Percentiles rank a stretch among this genome's conserved stretches.
Conservation (phyloP, 1,140 invertebrate genomes). For the Centruroides sculpturatus region DNA sequence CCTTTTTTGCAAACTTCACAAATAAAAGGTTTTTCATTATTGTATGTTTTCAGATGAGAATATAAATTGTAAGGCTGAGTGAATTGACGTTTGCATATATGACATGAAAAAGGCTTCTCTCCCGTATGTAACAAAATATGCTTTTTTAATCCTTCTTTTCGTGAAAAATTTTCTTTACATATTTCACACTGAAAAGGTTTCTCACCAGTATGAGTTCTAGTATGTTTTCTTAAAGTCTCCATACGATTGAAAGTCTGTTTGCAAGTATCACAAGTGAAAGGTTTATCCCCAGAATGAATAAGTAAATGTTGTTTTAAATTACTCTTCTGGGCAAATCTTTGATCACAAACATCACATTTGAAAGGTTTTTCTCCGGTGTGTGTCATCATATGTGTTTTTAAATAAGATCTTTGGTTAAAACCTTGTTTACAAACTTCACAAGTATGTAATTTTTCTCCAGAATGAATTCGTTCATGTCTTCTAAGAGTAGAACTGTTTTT, state of each 20-base stretch:
- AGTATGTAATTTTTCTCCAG: conserved; percentile 23
- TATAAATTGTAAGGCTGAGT: conserved; percentile 37
- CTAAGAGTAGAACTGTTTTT: conserved; percentile 37
- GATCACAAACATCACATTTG: conserved; percentile 15
- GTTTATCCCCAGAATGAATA: conserved; percentile 28
- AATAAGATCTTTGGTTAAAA: conserved; percentile 9
- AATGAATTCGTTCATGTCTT: conserved; percentile 46
- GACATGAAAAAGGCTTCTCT: conserved; percentile 21
- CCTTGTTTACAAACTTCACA: conserved; percentile 7
- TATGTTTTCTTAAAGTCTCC: conserved; percentile 12
- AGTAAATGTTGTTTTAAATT: conserved; percentile 15
- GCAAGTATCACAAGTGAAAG: conserved; percentile 16
- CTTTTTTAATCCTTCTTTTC: conserved; percentile 8
- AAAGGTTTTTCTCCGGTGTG: conserved; percentile 28
- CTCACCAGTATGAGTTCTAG: conserved; percentile 20
- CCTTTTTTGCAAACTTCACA: conserved; percentile 16
- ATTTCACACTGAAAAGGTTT: conserved; percentile 20
- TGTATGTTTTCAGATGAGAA: conserved; percentile 45
- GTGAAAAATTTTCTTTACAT: conserved; percentile 19
- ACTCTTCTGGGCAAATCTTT: conserved; percentile 16
- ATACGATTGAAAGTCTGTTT: conserved; percentile 7
- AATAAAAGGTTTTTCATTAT: conserved; percentile 34
- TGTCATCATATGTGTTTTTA: conserved; percentile 9
- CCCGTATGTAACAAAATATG: conserved; percentile 18
- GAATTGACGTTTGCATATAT: conserved; percentile 36